Conservation (phyloP, 2,113 vertebrate genomes). For the Actinemys pallida region DNA sequence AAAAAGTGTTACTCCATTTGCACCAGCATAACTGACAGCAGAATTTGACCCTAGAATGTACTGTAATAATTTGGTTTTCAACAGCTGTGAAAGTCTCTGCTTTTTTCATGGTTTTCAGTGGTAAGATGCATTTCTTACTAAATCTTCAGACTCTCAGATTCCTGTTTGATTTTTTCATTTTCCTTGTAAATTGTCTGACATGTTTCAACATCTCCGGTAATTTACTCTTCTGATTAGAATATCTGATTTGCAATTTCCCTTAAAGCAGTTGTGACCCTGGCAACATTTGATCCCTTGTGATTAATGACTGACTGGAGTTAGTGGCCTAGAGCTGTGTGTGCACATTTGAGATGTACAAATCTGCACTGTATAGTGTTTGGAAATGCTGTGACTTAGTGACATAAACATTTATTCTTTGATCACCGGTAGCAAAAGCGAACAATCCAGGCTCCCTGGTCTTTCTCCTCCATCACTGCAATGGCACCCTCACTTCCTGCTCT, state of each 20-base stretch:
- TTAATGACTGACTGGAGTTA: neutral
- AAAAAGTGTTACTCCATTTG: neutral
- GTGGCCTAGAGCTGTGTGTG: constrained; percentile 2
- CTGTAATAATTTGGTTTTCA: neutral
- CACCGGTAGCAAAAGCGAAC: constrained; percentile 17
- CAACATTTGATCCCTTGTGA: neutral
- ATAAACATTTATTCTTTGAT: constrained; percentile 31
- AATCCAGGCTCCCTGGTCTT: constrained; percentile 18
- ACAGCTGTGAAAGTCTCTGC: fast-evolving
- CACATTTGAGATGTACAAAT: neutral
- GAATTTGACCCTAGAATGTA: neutral
- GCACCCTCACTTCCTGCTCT: constrained; percentile 19
- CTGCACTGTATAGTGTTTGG: neutral
- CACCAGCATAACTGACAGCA: neutral
- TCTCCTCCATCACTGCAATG: constrained; percentile 41
- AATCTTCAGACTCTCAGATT: neutral
- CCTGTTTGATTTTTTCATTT: neutral
- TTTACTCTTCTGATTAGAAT: neutral
- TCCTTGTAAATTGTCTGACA: neutral
- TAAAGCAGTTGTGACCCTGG: neutral
- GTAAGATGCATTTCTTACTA: neutral
- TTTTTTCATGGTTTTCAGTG: neutral
- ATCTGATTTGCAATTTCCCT: neutral
- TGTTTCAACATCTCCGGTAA: neutral
- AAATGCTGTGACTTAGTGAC: constrained; percentile 54